phyloP scores from a whole-genome alignment of 2,113 vertebrate species.

The Nibea albiflora region DNA sequence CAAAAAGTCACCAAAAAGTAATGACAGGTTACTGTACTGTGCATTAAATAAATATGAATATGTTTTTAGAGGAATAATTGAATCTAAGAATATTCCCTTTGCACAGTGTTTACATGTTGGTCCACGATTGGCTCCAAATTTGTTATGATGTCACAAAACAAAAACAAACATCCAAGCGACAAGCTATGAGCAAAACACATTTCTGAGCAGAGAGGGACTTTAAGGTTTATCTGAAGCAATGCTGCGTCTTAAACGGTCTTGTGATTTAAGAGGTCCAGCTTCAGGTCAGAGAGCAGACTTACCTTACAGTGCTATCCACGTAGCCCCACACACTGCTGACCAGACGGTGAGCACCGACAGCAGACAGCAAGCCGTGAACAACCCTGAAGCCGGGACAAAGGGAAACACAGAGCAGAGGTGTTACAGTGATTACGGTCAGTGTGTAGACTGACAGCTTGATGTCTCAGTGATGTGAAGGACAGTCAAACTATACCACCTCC shows the following conservation, averaged over 20 bases:
- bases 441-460: neutral
- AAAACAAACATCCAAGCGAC: neutral
- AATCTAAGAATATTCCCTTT: too few species aligned
- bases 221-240: neutral
- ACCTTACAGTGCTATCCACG: slow-evolving; percentile 77
- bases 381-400: slow-evolving; percentile 66
- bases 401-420: neutral
- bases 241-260: neutral
- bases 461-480: too few species aligned
- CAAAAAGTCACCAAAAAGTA: too few species aligned
- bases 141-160: too few species aligned
- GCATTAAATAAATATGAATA: too few species aligned
- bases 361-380: slow-evolving; percentile 64
- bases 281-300: slow-evolving; percentile 6
- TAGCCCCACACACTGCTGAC: slow-evolving; percentile 70
- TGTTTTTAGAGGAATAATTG: too few species aligned
- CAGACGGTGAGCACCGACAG: slow-evolving; percentile 62
- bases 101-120: too few species aligned
- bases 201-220: neutral
- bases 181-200: too few species aligned
- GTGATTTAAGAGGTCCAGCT: neutral
- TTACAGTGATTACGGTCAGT: neutral
- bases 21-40: too few species aligned
- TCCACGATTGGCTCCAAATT: too few species aligned
- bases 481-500: neutral